These are phyloP conservation scores for Saguinus midas DNA, from an alignment of 2,113 vertebrate species.

Conservation along the genomic window DNA sequence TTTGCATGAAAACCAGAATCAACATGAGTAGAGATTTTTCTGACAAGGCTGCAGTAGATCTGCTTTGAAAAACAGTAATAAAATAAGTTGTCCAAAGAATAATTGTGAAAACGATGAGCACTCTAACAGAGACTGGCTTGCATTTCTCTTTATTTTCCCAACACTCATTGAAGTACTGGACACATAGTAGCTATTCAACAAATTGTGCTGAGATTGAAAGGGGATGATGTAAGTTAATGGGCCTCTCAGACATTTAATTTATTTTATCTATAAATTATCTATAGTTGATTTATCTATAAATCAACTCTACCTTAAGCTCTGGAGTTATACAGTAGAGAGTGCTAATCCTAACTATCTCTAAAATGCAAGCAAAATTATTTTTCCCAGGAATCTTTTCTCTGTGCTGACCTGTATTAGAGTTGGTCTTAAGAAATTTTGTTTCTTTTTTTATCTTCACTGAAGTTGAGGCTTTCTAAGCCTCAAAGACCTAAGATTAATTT, in stretches of 20 bases:
- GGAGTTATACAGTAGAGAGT: background rate
- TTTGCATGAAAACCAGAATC: background rate
- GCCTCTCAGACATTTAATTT: background rate
- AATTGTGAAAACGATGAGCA: background rate
- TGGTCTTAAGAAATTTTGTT: background rate
- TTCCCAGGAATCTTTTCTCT: background rate
- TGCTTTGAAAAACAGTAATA: background rate
- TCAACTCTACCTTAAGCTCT: background rate
- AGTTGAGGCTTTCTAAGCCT: background rate
- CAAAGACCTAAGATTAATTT: background rate
- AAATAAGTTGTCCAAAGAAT: background rate
- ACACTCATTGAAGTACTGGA: background rate
- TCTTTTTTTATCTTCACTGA: background rate
- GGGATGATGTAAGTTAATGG: accelerated
- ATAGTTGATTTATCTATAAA: background rate
- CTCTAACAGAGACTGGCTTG: background rate
- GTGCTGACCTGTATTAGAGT: background rate
- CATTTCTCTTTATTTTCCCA: background rate
- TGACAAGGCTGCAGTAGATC: background rate
- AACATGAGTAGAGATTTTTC: background rate
- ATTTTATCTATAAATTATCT: no score
- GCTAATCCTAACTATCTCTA: background rate
- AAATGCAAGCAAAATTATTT: background rate
- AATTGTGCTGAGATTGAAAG: background rate
- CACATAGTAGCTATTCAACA: background rate